Conservation (phyloP, 2,113 vertebrate species). For the Pandion haliaetus region DNA sequence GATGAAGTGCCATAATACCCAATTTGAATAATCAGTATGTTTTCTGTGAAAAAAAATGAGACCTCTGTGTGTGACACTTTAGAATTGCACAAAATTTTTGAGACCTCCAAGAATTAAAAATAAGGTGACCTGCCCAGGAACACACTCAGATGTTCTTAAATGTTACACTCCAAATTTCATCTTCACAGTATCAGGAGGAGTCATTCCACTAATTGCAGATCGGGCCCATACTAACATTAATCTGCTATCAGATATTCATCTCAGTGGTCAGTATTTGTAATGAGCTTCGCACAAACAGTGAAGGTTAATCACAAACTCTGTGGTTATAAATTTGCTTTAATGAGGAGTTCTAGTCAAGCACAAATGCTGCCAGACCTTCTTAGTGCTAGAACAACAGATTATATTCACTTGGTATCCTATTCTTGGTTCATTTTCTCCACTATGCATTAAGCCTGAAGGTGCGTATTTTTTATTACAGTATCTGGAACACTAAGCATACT, state of each 20-base stretch:
- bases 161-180: background rate
- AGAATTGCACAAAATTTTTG: background rate
- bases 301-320: background rate
- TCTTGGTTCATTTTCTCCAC: background rate
- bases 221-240: background rate
- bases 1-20: background rate
- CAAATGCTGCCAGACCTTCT: background rate
- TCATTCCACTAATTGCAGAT: background rate
- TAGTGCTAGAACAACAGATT: background rate
- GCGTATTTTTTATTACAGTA: background rate
- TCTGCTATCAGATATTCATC: background rate
- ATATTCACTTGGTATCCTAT: background rate
- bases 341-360: background rate
- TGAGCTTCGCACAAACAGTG: background rate
- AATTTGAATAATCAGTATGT: constrained; percentile 15
- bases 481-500: background rate
- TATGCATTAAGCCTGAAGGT: background rate
- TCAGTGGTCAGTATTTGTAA: background rate
- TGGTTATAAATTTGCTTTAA: background rate
- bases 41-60: background rate
- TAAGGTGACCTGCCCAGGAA: background rate
- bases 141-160: background rate
- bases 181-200: background rate
- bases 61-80: background rate
- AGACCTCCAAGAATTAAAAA: background rate